Evolutionary conservation across 2,888 invertebrate species (phyloP).

Genomic region (Mythimna vitellina): DNA sequence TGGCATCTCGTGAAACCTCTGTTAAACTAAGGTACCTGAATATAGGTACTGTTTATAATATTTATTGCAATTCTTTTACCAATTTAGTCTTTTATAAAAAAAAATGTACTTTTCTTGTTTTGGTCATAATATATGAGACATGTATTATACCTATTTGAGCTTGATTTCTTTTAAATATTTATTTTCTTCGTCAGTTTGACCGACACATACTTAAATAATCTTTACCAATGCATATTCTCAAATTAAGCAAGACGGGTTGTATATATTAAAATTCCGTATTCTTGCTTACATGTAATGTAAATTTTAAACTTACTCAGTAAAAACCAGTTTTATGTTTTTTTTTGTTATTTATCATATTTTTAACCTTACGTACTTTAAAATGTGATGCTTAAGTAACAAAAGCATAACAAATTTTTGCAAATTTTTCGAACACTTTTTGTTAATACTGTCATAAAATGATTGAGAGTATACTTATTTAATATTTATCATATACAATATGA

Average conservation of each 20-base stretch:
- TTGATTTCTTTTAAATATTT: background rate
- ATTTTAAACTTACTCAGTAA: conserved; percentile 43
- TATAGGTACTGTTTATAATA: too few relatives aligned
- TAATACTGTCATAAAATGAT: background rate
- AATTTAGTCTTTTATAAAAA: background rate
- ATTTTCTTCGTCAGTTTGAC: conserved; percentile 79
- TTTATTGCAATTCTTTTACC: background rate
- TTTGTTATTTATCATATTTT: background rate
- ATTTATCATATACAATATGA: conserved; percentile 21
- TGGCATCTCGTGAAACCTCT: too few relatives aligned
- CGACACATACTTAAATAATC: conserved; percentile 59
- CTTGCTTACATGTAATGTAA: conserved; percentile 59
- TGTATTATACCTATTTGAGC: background rate
- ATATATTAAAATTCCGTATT: conserved; percentile 67
- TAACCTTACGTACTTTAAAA: background rate
- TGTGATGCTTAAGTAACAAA: background rate
- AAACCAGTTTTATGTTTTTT: background rate
- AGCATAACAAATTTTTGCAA: background rate
- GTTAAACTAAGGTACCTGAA: too few relatives aligned
- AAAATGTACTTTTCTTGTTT: too few relatives aligned
- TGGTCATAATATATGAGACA: too few relatives aligned
- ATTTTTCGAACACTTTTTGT: background rate
- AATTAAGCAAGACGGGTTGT: conserved; percentile 74
- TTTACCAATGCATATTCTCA: conserved; percentile 76
- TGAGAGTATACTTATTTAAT: background rate